Evolutionary conservation across 1,140 invertebrate genomes (phyloP).

Genomic region (Neodiprion lecontei): DNA sequence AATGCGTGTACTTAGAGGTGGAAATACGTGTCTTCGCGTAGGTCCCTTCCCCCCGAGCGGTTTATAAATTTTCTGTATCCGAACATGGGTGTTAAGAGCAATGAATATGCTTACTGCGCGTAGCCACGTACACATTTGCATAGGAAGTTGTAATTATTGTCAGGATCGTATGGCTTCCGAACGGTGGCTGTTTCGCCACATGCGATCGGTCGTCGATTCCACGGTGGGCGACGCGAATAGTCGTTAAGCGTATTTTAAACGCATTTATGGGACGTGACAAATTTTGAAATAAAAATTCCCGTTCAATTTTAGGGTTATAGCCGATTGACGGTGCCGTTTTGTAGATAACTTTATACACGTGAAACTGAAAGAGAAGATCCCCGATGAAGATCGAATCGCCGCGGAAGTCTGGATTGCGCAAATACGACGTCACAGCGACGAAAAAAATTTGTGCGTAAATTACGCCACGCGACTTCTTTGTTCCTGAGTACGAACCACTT

Average conservation of each 20-base stretch:
- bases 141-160: conserved; percentile 37
- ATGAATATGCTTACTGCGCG: conserved; percentile 35
- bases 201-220: conserved; percentile 35
- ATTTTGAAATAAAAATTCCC: conserved; percentile 40
- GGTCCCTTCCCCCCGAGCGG: not conserved
- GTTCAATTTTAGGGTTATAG: conserved; percentile 12
- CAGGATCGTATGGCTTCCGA: conserved; percentile 31
- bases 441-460: not conserved
- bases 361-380: not conserved
- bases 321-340: conserved; percentile 16
- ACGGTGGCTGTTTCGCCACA: conserved; percentile 4
- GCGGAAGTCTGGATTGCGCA: not conserved
- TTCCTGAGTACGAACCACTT: too few species aligned
- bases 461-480: not conserved
- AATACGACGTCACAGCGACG: not conserved
- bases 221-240: conserved; percentile 22
- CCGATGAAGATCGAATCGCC: not conserved
- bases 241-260: conserved; percentile 32
- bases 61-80: not conserved
- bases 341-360: not conserved
- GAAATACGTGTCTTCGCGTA: conserved; percentile 5
- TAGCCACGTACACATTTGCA: conserved; percentile 32
- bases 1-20: conserved; percentile 11
- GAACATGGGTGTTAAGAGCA: conserved; percentile 25
- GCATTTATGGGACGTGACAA: conserved; percentile 42